Conservation (phyloP, 2,797 vertebrate species). For the Gephyroberyx darwinii region DNA sequence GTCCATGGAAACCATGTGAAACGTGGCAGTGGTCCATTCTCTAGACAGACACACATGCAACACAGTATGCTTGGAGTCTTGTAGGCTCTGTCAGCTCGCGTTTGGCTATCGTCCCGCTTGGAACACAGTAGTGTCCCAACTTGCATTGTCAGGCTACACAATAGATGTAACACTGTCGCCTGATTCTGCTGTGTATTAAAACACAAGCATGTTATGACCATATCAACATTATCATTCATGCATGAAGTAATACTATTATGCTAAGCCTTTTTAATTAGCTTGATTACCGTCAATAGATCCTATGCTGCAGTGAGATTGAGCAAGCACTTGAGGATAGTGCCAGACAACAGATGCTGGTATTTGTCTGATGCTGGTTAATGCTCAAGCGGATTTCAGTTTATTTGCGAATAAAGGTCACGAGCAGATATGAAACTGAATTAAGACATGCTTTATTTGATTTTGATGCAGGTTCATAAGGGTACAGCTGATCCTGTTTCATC, state of each 20-base stretch:
- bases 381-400: constrained; percentile 16
- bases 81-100: constrained; percentile 36
- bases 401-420: constrained; percentile 14
- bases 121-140: constrained; percentile 12
- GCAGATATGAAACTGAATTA: constrained; percentile 12
- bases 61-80: constrained; percentile 40
- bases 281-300: constrained; percentile 10
- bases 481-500: constrained; percentile 13
- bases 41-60: constrained; percentile 31
- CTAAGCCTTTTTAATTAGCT: constrained; percentile 16
- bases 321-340: not conserved
- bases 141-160: constrained; percentile 7
- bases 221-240: not conserved
- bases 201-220: not conserved
- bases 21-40: constrained; percentile 50
- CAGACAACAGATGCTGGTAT: constrained; percentile 10
- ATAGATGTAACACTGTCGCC: not conserved
- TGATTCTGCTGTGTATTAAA: not conserved
- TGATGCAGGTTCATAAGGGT: constrained; percentile 10
- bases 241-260: not conserved
- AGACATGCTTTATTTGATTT: constrained; percentile 13
- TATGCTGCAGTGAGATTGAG: not conserved
- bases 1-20: constrained; percentile 70
- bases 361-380: constrained; percentile 8
- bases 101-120: constrained; percentile 34